Evolutionary conservation across 2,888 invertebrate genomes (phyloP), one percentile per base, ranked within the genome.

Genomic region (Melieria picta): DNA sequence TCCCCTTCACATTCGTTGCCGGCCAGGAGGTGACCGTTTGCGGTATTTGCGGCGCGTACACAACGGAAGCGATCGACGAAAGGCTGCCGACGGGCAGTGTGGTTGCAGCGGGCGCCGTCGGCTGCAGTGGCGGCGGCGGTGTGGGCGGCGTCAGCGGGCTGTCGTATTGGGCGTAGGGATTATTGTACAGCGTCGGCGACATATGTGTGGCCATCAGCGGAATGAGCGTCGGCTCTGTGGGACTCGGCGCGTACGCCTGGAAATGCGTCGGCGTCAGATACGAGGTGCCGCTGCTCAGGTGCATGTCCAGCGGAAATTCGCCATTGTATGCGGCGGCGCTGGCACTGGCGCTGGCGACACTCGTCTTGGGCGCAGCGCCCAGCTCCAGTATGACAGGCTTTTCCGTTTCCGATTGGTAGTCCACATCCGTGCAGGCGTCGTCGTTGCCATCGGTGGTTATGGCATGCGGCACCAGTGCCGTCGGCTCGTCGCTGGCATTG

Each of bases 1-100:
- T 69, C 45, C 65, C n/a, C 46, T 58, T 75, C n/a, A 61, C 16
- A 4, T 71, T 74, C 16, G 74, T 68, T 1, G 76, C 74, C 11
- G 79, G 77, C 85, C 85, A 85, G 73, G 81, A 79, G 68, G 82
- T 82, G 13, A 85, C 84, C 0, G 83, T 79, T 72, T 85, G 85
- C 5, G 85, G 85, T 65, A 85, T 82, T 60, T 79, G 80, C 69
- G 71, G 46, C 2, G 77, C 42, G 74, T 75, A 79, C 6, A 72
- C 74, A 66, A 72, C 78, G 76, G 13, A 76, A 30, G 45, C 58
- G 16, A n/a, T 58, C 48, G 57, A 67, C 2, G 79, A 45, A 7
- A 74, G 70, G 30, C 57, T 73, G 4, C 52, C 61, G 5, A 57
- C 58, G 11, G 65, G 65, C n/a, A 46, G 43, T 57, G 61, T 50